Evolutionary conservation across 30 jellyfish, hydroid and myxozoan species (phyloP).

Genomic region (Phacellophora camtschatica): DNA sequence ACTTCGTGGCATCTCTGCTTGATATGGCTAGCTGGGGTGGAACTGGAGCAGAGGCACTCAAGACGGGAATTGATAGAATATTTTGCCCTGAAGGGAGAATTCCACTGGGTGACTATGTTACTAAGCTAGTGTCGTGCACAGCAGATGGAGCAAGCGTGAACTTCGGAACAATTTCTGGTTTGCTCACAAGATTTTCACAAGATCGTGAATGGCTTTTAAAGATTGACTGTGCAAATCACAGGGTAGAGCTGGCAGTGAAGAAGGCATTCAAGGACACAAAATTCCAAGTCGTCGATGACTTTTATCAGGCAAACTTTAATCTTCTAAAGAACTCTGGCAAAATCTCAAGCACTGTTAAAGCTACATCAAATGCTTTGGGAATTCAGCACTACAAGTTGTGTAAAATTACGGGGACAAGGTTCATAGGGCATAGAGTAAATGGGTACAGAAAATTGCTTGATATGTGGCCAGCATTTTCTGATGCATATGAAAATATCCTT

Average conservation of each 20-base stretch:
- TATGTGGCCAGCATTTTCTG: constrained; percentile 74
- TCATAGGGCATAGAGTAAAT: constrained; percentile 57
- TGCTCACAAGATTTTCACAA: constrained; percentile 26
- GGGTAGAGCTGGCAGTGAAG: constrained; percentile 81
- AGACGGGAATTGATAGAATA: constrained; percentile 3
- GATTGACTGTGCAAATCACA: constrained; percentile 70
- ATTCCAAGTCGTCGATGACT: constrained; percentile 44
- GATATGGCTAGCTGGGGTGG: constrained; percentile 63
- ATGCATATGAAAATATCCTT: constrained; percentile 59
- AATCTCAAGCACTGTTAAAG: background rate
- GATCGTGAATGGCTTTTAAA: constrained; percentile 72
- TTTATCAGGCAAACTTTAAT: constrained; percentile 27
- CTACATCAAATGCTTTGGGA: constrained; percentile 24
- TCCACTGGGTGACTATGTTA: constrained; percentile 29
- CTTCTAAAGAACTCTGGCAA: constrained; percentile 68
- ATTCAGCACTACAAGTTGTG: constrained; percentile 44
- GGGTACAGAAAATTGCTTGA: constrained; percentile 58
- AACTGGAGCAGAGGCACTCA: constrained; percentile 43
- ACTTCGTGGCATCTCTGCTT: constrained; percentile 25
- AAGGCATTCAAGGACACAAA: constrained; percentile 40
- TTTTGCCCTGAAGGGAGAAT: background rate
- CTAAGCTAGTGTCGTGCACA: constrained; percentile 50
- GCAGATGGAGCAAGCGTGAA: constrained; percentile 77
- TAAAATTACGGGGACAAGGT: constrained; percentile 67
- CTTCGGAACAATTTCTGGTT: constrained; percentile 53